Evolutionary conservation across 2,888 invertebrate species (phyloP).

Genomic region (Dolichopus griseipennis): DNA sequence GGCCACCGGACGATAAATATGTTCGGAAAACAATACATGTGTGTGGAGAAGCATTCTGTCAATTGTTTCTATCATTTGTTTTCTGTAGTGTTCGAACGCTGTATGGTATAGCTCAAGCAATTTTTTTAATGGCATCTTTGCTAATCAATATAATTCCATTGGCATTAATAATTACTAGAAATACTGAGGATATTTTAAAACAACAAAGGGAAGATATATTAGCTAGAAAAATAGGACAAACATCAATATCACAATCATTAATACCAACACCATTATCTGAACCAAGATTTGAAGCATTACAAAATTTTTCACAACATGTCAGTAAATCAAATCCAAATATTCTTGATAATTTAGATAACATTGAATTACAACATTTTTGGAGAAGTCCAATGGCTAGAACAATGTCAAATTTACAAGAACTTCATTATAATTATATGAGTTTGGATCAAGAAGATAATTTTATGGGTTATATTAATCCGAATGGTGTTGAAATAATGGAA

Average conservation of each 20-base stretch:
- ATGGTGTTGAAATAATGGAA: constrained; percentile 43
- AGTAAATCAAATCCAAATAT: constrained; percentile 25
- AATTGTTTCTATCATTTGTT: constrained; percentile 40
- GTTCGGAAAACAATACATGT: constrained; percentile 40
- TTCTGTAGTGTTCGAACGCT: constrained; percentile 41
- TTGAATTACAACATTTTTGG: constrained; percentile 35
- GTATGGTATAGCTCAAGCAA: constrained; percentile 40
- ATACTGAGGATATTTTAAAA: constrained; percentile 30
- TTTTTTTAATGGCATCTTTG: constrained; percentile 38
- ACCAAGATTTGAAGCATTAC: constrained; percentile 29
- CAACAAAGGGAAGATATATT: constrained; percentile 25
- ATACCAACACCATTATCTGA: constrained; percentile 37
- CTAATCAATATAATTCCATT: constrained; percentile 40
- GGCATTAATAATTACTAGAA: constrained; percentile 38
- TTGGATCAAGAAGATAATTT: constrained; percentile 14
- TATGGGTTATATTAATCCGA: constrained; percentile 31
- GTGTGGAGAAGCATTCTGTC: constrained; percentile 42
- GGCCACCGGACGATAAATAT: constrained; percentile 40
- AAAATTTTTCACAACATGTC: neutral
- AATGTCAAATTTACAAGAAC: constrained; percentile 29
- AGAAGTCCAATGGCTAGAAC: constrained; percentile 33
- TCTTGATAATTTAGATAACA: constrained; percentile 39
- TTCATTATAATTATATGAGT: constrained; percentile 36
- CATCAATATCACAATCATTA: constrained; percentile 23
- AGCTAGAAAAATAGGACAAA: neutral